Evolutionary conservation across 2,113 vertebrate genomes (phyloP).

Genomic region (Erpornis zantholeuca): DNA sequence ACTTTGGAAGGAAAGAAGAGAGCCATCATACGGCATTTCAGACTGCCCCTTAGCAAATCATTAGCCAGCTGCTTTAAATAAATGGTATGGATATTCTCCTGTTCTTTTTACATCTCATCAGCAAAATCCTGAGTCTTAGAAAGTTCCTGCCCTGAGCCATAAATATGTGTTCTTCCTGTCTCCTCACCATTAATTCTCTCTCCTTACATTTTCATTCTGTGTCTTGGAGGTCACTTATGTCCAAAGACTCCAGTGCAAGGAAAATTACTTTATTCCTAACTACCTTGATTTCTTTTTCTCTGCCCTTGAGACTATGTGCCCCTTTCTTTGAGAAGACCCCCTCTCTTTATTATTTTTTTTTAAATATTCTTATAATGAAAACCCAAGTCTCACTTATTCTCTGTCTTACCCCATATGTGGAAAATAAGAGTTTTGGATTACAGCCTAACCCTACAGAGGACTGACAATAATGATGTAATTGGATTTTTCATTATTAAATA

Average conservation of each 20-base stretch:
- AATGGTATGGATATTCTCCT: background rate
- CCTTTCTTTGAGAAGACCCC: background rate
- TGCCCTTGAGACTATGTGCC: background rate
- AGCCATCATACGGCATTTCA: fast-evolving
- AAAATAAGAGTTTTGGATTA: background rate
- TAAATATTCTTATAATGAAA: background rate
- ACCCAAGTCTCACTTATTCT: background rate
- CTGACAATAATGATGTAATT: background rate
- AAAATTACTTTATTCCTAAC: background rate
- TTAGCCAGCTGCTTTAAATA: background rate
- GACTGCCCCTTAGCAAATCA: background rate
- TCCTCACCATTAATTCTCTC: background rate
- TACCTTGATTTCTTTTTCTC: background rate
- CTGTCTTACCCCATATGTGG: background rate
- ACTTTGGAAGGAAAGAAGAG: background rate
- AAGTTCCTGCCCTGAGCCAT: conserved; percentile 16
- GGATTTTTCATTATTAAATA: background rate
- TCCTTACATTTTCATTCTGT: background rate
- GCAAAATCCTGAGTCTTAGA: background rate
- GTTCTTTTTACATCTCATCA: background rate
- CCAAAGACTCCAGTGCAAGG: background rate
- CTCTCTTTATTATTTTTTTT: background rate
- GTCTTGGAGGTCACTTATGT: conserved; percentile 18
- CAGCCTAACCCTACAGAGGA: background rate
- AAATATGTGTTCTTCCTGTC: conserved; percentile 22